Base-by-base conservation (phyloP, 2,113 vertebrate genomes). In the Gopherus evgoodei region DNA sequence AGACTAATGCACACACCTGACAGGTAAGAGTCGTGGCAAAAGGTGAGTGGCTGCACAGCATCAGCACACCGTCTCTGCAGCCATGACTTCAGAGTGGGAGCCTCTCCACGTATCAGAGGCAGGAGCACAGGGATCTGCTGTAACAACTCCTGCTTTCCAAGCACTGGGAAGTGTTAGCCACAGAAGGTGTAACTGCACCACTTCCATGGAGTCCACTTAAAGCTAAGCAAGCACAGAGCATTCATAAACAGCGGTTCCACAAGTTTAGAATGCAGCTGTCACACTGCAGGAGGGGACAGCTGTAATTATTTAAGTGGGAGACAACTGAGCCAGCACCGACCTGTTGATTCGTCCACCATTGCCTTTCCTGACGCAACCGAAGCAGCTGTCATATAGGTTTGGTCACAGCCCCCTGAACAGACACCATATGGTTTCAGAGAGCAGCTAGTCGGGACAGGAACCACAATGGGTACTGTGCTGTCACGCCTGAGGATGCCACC, bases 401-500 rank as follows among this genome's bases (percentile, higher is more conserved):
- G 75, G 42, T 8, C 11, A 13, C 24, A 47, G 7, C 10, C 12
- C 75, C 22, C 13, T 29, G 42, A 78, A 24, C 75, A 78, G 75
- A 78, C 24, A 27, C 19, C n/a, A 72, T 21, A 11, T 27, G 42
- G 75, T 78, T 78, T 78, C 38, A 47, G 75, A 27, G 42, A 78
- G 44, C 24, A 13, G 42, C 11, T 27, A 44, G 11, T 11, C 29
- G 24, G 25, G 42, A 27, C 11, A 6, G 75, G 27, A 2, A 14
- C 35, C 54, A 19, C 22, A 47, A 4, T 8, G 22, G 44, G 22
- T 44, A 47, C 38, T 47, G 42, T 5, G 7, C 38, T 3, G 0
- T 0, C 9, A 6, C 2, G 14, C 19, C 65, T 5, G n/a, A 6
- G 11, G 17, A 3, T 11, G 14, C 44, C 53, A 12, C 81, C 38